These are phyloP conservation scores for Leptarthrus brevirostris DNA, from an alignment of 2,888 invertebrate genomes.

Conservation along the genomic window DNA sequence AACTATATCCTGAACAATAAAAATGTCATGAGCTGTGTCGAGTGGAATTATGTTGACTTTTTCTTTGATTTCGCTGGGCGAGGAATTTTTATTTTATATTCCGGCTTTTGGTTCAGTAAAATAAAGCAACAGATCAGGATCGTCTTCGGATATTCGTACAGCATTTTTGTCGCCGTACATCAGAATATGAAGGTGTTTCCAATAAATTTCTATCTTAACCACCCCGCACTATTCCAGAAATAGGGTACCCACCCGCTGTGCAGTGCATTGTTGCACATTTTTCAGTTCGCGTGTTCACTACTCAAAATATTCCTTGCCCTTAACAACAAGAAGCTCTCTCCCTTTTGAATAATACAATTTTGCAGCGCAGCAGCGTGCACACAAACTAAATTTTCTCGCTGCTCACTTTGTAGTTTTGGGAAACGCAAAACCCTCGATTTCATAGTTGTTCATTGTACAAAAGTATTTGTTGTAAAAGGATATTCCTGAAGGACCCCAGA, in stretches of 20 bases:
- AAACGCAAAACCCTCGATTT: conserved; percentile 4
- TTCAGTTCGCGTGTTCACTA: conserved; percentile 20
- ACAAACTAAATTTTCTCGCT: conserved; percentile 14
- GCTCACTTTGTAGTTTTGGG: conserved; percentile 33
- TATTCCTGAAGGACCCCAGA: conserved; percentile 34
- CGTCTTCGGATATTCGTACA: neutral
- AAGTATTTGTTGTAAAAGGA: conserved; percentile 48
- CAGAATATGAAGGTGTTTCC: neutral
- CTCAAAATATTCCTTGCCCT: neutral
- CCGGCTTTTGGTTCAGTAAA: neutral
- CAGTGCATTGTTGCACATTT: conserved; percentile 41
- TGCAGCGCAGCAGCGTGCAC: conserved; percentile 4
- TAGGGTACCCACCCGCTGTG: conserved; percentile 11
- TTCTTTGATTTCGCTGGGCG: conserved; percentile 5
- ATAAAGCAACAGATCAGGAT: too few relatives aligned
- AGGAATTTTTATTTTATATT: conserved; percentile 13
- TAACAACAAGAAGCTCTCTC: neutral
- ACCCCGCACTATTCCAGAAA: neutral
- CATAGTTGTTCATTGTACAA: conserved; percentile 16
- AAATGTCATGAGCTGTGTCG: conserved; percentile 37
- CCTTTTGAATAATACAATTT: neutral
- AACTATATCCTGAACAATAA: conserved; percentile 42
- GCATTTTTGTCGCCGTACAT: neutral
- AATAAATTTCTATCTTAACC: neutral
- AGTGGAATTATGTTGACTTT: conserved; percentile 17